A percentile compares a stretch with the other conserved stretches of the same genome.
Conservation (phyloP, 1,140 invertebrate species). For the Drosophila quadrilineata region DNA sequence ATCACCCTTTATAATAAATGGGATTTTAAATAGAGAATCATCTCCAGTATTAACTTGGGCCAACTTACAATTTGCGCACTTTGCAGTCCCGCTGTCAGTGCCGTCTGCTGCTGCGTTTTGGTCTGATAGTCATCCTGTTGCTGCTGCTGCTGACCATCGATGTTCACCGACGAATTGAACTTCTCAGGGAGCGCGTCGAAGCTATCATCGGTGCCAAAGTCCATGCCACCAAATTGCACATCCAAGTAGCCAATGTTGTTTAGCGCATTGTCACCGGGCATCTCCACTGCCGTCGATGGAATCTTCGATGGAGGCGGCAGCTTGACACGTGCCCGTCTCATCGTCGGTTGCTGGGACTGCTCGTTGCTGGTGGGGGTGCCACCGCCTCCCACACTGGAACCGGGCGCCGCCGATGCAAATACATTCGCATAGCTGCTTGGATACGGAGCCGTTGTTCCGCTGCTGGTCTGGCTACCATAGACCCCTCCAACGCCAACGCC, state of each 20-base stretch:
- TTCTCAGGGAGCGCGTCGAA: slow-evolving; percentile 83
- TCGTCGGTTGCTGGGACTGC: slow-evolving; percentile 83
- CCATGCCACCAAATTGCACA: slow-evolving; percentile 96
- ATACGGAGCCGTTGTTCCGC: slow-evolving; percentile 42
- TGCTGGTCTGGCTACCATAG: slow-evolving; percentile 31
- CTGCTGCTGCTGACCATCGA: slow-evolving; percentile 64
- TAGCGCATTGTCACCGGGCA: slow-evolving; percentile 91
- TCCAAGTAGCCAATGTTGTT: slow-evolving; percentile 90
- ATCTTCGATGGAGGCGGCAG: slow-evolving; percentile 96
- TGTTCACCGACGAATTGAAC: slow-evolving; percentile 71
- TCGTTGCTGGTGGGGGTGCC: slow-evolving; percentile 47
- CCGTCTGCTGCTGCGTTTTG: slow-evolving; percentile 63
- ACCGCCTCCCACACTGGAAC: slow-evolving; percentile 41
- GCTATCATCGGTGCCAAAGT: slow-evolving; percentile 87
- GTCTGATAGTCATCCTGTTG: slow-evolving; percentile 73
- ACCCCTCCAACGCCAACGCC: slow-evolving; percentile 28
- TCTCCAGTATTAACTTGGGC: too few relatives aligned
- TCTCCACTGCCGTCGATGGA: slow-evolving; percentile 95
- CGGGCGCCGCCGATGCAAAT: slow-evolving; percentile 69
- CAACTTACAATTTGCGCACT: slow-evolving; percentile 77
- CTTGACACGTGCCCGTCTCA: slow-evolving; percentile 87
- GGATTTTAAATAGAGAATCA: too few relatives aligned
- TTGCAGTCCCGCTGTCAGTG: slow-evolving; percentile 66
- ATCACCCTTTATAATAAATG: slow-evolving; percentile 70
- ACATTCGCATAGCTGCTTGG: slow-evolving; percentile 71